Evolutionary conservation across 2,888 invertebrate species (phyloP).

Genomic region (Tribolium freemani): DNA sequence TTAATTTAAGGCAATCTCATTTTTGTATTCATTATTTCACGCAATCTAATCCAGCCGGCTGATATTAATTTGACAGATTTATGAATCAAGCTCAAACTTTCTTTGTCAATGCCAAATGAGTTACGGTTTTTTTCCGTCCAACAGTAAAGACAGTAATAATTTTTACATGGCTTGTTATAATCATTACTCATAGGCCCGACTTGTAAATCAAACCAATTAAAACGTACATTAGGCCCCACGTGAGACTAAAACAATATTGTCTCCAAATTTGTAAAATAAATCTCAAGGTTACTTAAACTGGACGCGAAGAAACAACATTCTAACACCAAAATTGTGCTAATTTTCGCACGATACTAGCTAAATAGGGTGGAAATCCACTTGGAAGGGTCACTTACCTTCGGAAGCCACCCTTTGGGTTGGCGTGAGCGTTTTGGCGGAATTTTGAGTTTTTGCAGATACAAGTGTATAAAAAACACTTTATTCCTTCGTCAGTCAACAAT

Average conservation of each 20-base stretch:
- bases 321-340: neutral
- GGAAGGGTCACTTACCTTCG: conserved; percentile 72
- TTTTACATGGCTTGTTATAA: too few species aligned
- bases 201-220: neutral
- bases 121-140: neutral
- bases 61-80: neutral
- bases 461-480: conserved; percentile 63
- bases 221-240: neutral
- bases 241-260: neutral
- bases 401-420: conserved; percentile 87
- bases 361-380: neutral
- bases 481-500: conserved; percentile 63
- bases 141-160: neutral
- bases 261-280: neutral
- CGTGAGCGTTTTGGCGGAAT: conserved; percentile 85
- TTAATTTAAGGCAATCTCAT: too few species aligned
- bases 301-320: neutral
- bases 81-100: neutral
- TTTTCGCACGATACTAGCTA: neutral
- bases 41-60: neutral
- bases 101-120: neutral
- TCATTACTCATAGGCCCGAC: too few species aligned
- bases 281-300: neutral
- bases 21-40: neutral
- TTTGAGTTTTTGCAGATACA: conserved; percentile 76